These are phyloP conservation scores for Sphaerophoria taeniata DNA, from an alignment of 2,888 invertebrate species.

Conservation along the genomic window DNA sequence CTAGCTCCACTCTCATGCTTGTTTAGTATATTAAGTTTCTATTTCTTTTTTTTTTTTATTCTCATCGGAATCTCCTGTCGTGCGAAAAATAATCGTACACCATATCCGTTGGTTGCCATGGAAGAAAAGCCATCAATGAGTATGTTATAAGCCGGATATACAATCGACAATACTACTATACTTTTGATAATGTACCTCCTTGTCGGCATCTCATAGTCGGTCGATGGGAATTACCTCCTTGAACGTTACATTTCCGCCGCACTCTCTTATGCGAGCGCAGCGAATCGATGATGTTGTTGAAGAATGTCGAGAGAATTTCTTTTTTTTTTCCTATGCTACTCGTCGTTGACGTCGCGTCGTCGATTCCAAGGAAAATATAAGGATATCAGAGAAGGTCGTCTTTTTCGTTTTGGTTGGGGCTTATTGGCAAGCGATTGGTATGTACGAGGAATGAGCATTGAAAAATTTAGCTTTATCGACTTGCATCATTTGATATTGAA, in stretches of 20 bases:
- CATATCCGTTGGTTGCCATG: slow-evolving; percentile 38
- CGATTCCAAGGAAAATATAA: neutral
- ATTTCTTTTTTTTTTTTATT: too few species aligned
- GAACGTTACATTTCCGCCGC: slow-evolving; percentile 60
- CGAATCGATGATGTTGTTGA: slow-evolving; percentile 51
- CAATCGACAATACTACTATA: slow-evolving; percentile 19
- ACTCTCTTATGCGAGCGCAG: slow-evolving; percentile 23
- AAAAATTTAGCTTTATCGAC: neutral
- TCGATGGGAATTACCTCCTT: slow-evolving; percentile 47
- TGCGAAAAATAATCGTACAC: slow-evolving; percentile 35
- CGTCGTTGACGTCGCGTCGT: neutral
- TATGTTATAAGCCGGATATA: slow-evolving; percentile 42
- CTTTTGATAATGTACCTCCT: neutral
- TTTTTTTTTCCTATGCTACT: too few species aligned
- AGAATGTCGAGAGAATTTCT: slow-evolving; percentile 15
- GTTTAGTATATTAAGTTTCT: slow-evolving; percentile 36
- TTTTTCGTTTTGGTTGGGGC: neutral
- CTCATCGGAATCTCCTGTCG: slow-evolving; percentile 30
- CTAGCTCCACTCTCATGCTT: slow-evolving; percentile 7
- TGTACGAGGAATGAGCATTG: neutral
- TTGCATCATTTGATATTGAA: slow-evolving; percentile 14
- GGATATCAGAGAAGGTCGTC: neutral
- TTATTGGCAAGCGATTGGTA: neutral
- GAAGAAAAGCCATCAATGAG: slow-evolving; percentile 24
- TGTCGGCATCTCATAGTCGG: neutral